Evolutionary conservation across 2,888 invertebrate genomes (phyloP).

Genomic region (Belgica antarctica): DNA sequence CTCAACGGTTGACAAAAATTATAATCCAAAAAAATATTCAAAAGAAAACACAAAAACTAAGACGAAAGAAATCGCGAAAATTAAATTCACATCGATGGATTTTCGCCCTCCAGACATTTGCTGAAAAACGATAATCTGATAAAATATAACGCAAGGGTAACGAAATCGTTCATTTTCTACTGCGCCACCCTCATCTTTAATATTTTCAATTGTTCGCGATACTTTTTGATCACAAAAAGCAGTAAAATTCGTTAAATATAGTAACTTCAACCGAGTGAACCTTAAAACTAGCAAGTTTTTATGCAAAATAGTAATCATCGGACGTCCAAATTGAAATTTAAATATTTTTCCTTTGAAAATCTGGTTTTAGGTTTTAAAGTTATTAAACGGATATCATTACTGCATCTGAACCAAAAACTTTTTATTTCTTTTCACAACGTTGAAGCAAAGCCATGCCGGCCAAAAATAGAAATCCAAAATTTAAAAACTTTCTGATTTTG

Average conservation of each 20-base stretch:
- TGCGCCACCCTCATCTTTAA: neutral
- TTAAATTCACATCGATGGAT: slow-evolving; percentile 13
- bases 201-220: neutral
- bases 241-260: neutral
- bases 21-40: neutral
- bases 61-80: slow-evolving; percentile 14
- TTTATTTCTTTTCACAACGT: neutral
- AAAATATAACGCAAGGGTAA: neutral
- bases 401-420: no score
- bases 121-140: neutral
- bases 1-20: neutral
- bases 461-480: neutral
- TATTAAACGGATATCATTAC: no score
- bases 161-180: slow-evolving; percentile 5
- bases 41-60: neutral
- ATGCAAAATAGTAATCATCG: neutral
- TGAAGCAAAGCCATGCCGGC: neutral
- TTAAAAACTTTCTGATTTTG: neutral
- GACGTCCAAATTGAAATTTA: neutral
- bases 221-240: neutral
- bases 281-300: neutral
- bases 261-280: neutral
- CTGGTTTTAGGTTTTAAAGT: neutral
- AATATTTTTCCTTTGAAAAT: neutral
- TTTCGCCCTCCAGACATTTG: slow-evolving; percentile 18